Base-by-base conservation (phyloP, 2,888 invertebrate species). In the Stenchaetothrips biformis region DNA sequence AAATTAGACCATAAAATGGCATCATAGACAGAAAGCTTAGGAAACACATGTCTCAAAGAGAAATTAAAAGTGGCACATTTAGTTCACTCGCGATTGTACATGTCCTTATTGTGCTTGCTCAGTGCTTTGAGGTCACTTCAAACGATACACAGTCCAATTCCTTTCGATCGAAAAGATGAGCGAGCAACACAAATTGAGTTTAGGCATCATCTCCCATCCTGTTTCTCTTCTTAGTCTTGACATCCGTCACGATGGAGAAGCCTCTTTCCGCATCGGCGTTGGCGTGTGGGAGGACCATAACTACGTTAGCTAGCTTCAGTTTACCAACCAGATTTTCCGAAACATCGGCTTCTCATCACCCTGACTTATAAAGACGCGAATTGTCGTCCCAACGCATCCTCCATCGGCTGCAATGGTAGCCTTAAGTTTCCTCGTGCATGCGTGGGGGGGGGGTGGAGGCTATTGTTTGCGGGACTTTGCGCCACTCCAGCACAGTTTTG, bases 211-310 rank as follows among this genome's bases (percentile, higher is more conserved):
- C 59, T 21, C 79, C 79, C 18, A 79, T 18, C 11, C 59, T 13
- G 49, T 79, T 79, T 21, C 79, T 59, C 25, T 79, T 79, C 62
- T 79, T 79, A 27, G 6, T 18, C 7, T 59, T 59, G 18, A 79
- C 27, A 27, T 79, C 79, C 7, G 79, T 79, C 9, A 79, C 79
- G 7, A 59, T 59, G 16, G 59, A 59, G 27, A 79, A 79, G 7
- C 47, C 27, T 25, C 79, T 53, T 62, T 79, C 79, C 18, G 79
- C 79, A 18, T 79, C 79, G 4, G 79, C 79, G 47, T 79, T 79
- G 47, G 79, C 25, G 48, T 79, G 79, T 7, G 79, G 49, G 27
- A 79, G 9, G 7, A n/a, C 48, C 27, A 79, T 47, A n/a, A 79
- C 79, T 16, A 48, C 3, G 16, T n/a, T 8, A 9, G 79, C 79